Percentiles rank a stretch among this genome's conserved stretches.
These are phyloP conservation scores for Holothuria scabra DNA, from an alignment of 53 echinoderm and acorn worm genomes.

Conservation along the genomic window DNA sequence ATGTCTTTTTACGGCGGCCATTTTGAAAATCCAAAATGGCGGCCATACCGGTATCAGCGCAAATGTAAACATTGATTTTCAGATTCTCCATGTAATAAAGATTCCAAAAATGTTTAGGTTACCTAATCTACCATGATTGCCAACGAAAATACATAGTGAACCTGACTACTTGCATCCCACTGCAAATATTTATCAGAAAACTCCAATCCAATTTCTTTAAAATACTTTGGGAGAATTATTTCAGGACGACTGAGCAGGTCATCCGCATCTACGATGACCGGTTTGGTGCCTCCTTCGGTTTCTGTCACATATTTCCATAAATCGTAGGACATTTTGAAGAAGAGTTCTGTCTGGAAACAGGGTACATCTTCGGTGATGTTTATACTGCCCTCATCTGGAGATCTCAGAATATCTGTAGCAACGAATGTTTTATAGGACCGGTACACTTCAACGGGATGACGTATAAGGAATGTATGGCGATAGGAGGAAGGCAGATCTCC, in stretches of 20 bases:
- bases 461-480: constrained; percentile 37
- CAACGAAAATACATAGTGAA: too few species aligned
- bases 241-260: constrained; percentile 16
- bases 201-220: not conserved
- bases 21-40: too few species aligned
- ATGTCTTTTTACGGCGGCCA: too few species aligned
- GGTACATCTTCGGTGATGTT: not conserved
- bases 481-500: not conserved
- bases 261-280: constrained; percentile 16
- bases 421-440: constrained; percentile 9
- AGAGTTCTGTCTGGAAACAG: not conserved
- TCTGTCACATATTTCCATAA: constrained; percentile 16
- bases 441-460: constrained; percentile 13
- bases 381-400: not conserved
- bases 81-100: too few species aligned
- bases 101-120: too few species aligned
- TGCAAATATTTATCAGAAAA: constrained; percentile 9
- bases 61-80: too few species aligned
- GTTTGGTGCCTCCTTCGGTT: not conserved
- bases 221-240: constrained; percentile 29
- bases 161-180: constrained; percentile 16
- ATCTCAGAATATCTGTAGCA: not conserved
- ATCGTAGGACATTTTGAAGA: constrained; percentile 16
- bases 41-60: too few species aligned
- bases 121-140: too few species aligned